Conservation (phyloP, 2,113 vertebrate genomes). For the Myiozetetes cayanensis region DNA sequence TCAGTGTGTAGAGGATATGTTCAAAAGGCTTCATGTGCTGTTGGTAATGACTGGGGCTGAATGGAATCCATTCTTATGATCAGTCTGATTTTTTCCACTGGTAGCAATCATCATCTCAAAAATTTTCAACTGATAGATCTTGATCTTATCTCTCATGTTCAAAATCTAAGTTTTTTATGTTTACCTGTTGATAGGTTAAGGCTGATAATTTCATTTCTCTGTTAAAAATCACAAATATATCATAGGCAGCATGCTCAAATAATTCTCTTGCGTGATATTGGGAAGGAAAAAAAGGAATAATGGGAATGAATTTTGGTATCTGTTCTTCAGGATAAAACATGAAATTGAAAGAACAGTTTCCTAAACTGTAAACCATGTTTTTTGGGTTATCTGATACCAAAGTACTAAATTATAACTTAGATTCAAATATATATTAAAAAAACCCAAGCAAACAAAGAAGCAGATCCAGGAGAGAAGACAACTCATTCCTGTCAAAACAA, state of each 20-base stretch:
- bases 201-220: background rate
- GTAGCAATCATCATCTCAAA: background rate
- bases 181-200: background rate
- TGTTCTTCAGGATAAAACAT: background rate
- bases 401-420: background rate
- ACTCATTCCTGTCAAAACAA: background rate
- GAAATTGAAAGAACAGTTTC: background rate
- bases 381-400: background rate
- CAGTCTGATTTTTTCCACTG: background rate
- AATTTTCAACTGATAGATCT: background rate
- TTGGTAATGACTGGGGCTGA: background rate
- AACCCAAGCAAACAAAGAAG: background rate
- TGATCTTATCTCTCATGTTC: background rate
- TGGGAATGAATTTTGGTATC: background rate
- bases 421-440: background rate
- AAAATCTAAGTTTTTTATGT: background rate
- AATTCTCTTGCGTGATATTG: background rate
- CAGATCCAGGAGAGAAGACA: background rate
- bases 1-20: background rate
- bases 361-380: background rate
- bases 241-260: background rate
- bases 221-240: background rate
- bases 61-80: background rate
- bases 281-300: background rate
- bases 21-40: background rate